A percentile compares a stretch with the other conserved stretches of the same genome.
These are phyloP conservation scores for Heterohyrax brucei DNA, from an alignment of 2,797 vertebrate genomes.

Conservation along the genomic window DNA sequence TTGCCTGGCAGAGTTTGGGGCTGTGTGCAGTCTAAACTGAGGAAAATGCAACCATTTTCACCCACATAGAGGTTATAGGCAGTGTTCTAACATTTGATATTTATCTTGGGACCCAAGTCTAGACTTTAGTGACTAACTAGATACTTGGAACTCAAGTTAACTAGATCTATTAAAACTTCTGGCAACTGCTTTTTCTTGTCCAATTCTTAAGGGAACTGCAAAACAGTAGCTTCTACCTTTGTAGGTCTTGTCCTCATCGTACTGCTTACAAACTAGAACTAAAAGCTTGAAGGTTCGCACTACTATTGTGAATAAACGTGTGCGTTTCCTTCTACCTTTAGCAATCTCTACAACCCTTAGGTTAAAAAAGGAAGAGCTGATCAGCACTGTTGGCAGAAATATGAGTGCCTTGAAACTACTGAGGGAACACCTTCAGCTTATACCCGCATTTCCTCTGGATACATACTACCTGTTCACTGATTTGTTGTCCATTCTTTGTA, in stretches of 20 bases:
- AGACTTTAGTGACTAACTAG: neutral
- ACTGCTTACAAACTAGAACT: neutral
- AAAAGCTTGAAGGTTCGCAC: neutral
- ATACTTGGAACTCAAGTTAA: constrained; percentile 25
- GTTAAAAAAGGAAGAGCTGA: neutral
- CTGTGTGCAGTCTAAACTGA: neutral
- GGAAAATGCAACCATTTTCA: neutral
- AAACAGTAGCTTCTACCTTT: neutral
- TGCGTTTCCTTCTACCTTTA: constrained; percentile 6
- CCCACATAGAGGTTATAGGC: neutral
- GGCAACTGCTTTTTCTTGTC: constrained; percentile 3
- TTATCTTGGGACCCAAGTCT: neutral
- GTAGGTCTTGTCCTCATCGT: neutral
- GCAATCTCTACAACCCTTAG: neutral
- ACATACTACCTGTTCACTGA: neutral
- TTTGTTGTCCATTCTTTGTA: neutral
- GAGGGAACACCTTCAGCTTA: neutral
- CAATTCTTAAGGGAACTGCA: constrained; percentile 22
- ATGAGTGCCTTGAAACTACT: neutral
- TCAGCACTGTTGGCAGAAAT: neutral
- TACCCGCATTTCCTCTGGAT: neutral
- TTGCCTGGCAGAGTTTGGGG: neutral
- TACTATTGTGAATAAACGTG: neutral
- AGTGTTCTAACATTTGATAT: neutral
- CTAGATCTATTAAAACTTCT: constrained; percentile 9